Conservation (phyloP, 2,888 invertebrate genomes). For the Melanostoma scalare region DNA sequence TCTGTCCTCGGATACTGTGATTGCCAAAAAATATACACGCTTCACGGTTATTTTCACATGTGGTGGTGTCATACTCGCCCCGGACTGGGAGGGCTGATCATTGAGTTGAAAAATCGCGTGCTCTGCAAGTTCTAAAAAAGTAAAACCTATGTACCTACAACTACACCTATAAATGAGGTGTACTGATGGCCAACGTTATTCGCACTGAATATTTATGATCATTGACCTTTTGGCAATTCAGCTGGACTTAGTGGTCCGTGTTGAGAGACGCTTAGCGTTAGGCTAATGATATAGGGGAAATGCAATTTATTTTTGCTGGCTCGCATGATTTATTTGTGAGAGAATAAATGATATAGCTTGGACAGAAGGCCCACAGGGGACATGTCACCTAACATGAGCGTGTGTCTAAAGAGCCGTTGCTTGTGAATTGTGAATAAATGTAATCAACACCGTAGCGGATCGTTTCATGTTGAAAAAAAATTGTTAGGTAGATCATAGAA, state of each 20-base stretch:
- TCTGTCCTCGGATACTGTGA: constrained; percentile 6
- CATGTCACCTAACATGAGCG: constrained; percentile 18
- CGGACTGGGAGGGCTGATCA: constrained; percentile 11
- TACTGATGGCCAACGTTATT: too few species aligned
- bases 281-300: too few species aligned
- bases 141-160: too few species aligned
- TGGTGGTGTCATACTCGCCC: constrained; percentile 5
- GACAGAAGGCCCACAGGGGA: not conserved
- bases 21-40: constrained; percentile 46
- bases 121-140: not conserved
- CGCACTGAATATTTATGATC: constrained; percentile 1
- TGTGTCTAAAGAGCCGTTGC: not conserved
- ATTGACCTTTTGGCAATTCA: constrained; percentile 35
- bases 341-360: too few species aligned
- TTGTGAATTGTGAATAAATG: constrained; percentile 6
- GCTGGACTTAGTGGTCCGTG: not conserved
- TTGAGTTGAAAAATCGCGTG: constrained; percentile 58
- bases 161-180: too few species aligned
- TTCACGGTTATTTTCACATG: constrained; percentile 51
- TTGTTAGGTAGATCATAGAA: too few species aligned
- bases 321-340: too few species aligned
- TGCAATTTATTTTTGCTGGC: too few species aligned
- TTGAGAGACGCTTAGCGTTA: not conserved
- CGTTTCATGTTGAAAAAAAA: not conserved
- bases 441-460: constrained; percentile 2